A percentile compares a stretch with the other conserved stretches of the same genome.
Evolutionary conservation across 1,140 invertebrate species (phyloP).

Genomic region (Amphibalanus amphitrite): DNA sequence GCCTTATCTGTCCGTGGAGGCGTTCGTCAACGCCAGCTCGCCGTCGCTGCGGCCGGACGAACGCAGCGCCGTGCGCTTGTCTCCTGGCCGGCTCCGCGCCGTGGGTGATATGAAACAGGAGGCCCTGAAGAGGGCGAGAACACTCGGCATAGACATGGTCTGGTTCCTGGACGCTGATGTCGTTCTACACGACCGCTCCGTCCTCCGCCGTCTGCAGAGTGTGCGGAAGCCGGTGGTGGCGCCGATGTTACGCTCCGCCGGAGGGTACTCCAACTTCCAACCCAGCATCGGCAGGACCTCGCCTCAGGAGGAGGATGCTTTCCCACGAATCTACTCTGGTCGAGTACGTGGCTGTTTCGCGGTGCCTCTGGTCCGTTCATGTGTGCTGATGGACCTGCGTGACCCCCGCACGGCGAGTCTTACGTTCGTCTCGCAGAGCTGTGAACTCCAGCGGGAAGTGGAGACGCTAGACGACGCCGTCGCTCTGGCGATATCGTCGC

Average conservation of each 20-base stretch:
- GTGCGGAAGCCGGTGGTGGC: conserved; percentile 40
- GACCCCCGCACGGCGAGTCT: conserved; percentile 40
- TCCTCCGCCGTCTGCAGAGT: conserved; percentile 45
- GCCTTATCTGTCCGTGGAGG: too few relatives aligned
- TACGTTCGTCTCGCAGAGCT: conserved; percentile 50
- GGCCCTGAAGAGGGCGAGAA: conserved; percentile 49
- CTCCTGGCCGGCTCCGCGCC: conserved; percentile 50
- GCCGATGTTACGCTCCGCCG: conserved; percentile 69
- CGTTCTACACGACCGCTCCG: conserved; percentile 53
- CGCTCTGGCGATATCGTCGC: conserved; percentile 72
- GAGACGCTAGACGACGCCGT: conserved; percentile 80
- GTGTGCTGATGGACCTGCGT: conserved; percentile 62
- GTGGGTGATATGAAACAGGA: conserved; percentile 63
- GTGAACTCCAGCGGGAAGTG: conserved; percentile 41
- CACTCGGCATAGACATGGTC: conserved; percentile 66
- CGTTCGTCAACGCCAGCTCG: conserved; percentile 15
- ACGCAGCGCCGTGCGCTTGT: conserved; percentile 36
- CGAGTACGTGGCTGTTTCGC: conserved; percentile 53
- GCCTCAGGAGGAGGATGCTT: conserved; percentile 76
- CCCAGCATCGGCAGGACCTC: conserved; percentile 70
- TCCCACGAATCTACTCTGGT: conserved; percentile 56
- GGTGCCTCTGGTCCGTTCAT: conserved; percentile 86
- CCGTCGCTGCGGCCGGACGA: conserved; percentile 38
- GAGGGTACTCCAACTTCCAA: conserved; percentile 91
- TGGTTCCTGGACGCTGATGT: conserved; percentile 79